These are phyloP conservation scores for Platynereis dumerilii DNA, from an alignment of 2,888 invertebrate genomes.

Conservation along the genomic window DNA sequence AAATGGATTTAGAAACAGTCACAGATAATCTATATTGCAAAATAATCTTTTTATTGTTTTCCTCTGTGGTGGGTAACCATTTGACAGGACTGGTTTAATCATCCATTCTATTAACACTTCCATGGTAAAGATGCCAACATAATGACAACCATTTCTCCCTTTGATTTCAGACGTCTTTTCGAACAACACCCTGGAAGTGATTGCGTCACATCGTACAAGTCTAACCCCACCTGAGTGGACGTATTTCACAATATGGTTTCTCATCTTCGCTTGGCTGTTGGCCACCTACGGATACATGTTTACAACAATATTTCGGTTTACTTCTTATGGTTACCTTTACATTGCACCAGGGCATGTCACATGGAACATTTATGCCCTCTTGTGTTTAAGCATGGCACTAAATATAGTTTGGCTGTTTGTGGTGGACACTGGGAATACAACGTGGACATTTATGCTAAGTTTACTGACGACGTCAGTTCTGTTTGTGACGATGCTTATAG, in stretches of 20 bases:
- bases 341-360: conserved; percentile 43
- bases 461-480: conserved; percentile 40
- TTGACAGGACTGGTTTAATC: too few relatives aligned
- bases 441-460: conserved; percentile 40
- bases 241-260: conserved; percentile 48
- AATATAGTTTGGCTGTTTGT: conserved; percentile 47
- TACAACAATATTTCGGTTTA: conserved; percentile 42
- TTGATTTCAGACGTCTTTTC: conserved; percentile 40
- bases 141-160: too few relatives aligned
- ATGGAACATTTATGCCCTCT: conserved; percentile 37
- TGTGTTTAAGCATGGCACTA: conserved; percentile 37
- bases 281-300: conserved; percentile 44
- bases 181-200: conserved; percentile 41
- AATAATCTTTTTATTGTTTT: too few relatives aligned
- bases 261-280: conserved; percentile 47
- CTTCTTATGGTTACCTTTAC: conserved; percentile 44
- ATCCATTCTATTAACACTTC: neutral
- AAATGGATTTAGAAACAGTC: too few relatives aligned
- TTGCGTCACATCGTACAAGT: conserved; percentile 38
- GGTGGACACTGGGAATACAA: conserved; percentile 43
- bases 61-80: too few relatives aligned
- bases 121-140: too few relatives aligned
- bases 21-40: too few relatives aligned
- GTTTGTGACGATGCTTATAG: conserved; percentile 39
- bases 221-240: conserved; percentile 52